Conservation (phyloP, 1,140 invertebrate genomes). For the Drosophila baimaii region DNA sequence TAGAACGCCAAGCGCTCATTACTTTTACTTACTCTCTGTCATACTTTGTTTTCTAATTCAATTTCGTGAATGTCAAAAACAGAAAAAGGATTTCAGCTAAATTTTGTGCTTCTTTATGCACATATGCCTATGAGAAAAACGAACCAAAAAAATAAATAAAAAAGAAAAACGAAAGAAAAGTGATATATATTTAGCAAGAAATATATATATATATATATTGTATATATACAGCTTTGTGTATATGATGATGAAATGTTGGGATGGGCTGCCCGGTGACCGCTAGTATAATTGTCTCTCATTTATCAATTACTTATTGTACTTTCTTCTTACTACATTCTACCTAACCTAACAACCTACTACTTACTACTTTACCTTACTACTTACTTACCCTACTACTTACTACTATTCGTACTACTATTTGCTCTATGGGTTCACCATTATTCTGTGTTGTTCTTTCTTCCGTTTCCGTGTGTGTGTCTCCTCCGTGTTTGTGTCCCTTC, state of each 20-base stretch:
- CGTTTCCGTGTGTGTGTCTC: conserved; percentile 67
- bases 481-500: conserved; percentile 73
- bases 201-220: conserved; percentile 68
- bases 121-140: conserved; percentile 49
- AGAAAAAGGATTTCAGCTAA: conserved; percentile 68
- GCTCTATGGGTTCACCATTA: conserved; percentile 77
- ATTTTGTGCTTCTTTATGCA: conserved; percentile 65
- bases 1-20: conserved; percentile 59
- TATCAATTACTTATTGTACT: conserved; percentile 83
- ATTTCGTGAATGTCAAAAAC: conserved; percentile 60
- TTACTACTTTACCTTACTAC: conserved; percentile 65
- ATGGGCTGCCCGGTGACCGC: conserved; percentile 85
- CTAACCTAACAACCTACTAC: conserved; percentile 70
- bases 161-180: conserved; percentile 26
- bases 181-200: conserved; percentile 63
- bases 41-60: conserved; percentile 74
- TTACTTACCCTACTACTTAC: conserved; percentile 63
- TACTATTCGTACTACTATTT: conserved; percentile 77
- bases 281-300: conserved; percentile 84
- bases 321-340: conserved; percentile 81
- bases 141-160: conserved; percentile 26
- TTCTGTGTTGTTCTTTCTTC: conserved; percentile 74
- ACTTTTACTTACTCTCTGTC: conserved; percentile 71
- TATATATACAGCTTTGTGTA: conserved; percentile 74
- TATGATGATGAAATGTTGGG: conserved; percentile 84